Evolutionary conservation across 2,797 vertebrate species (phyloP).

Genomic region (Sebastes nivosus): DNA sequence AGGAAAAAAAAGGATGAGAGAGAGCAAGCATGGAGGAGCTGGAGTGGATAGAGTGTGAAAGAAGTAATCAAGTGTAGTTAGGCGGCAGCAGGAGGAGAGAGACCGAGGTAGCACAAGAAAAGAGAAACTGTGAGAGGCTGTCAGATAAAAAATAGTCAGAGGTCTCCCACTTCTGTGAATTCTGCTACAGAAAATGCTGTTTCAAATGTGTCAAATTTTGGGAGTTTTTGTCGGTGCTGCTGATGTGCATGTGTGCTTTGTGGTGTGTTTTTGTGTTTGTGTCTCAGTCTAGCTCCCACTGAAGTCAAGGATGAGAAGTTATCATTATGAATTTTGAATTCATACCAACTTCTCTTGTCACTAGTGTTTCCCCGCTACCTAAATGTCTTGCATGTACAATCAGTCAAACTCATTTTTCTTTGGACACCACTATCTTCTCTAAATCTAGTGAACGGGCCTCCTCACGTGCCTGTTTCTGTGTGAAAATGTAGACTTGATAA

Average conservation of each 20-base stretch:
- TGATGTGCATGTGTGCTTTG: constrained; percentile 1
- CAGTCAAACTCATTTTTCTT: neutral
- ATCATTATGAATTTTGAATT: constrained; percentile 28
- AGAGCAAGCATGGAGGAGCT: constrained; percentile 27
- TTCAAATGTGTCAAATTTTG: constrained; percentile 42
- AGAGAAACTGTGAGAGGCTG: constrained; percentile 25
- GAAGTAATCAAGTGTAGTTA: constrained; percentile 53
- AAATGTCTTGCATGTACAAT: neutral
- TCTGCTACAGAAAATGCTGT: constrained; percentile 23
- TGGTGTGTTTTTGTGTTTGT: constrained; percentile 16
- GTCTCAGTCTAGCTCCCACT: constrained; percentile 16
- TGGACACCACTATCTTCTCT: neutral
- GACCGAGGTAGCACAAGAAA: neutral
- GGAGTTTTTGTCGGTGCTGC: constrained; percentile 22
- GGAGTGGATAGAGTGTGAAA: constrained; percentile 55
- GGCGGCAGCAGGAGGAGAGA: constrained; percentile 24
- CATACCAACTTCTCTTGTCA: neutral
- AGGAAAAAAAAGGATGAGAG: constrained; percentile 12
- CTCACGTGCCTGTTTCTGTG: neutral
- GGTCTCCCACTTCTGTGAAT: constrained; percentile 44
- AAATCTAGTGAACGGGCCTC: constrained; percentile 5
- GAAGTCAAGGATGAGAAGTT: constrained; percentile 40
- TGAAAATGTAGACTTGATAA: neutral
- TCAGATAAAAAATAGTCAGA: constrained; percentile 38
- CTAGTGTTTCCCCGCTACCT: constrained; percentile 1